Evolutionary conservation across 2,888 invertebrate species (phyloP).

Genomic region (Agrilus biguttatus): DNA sequence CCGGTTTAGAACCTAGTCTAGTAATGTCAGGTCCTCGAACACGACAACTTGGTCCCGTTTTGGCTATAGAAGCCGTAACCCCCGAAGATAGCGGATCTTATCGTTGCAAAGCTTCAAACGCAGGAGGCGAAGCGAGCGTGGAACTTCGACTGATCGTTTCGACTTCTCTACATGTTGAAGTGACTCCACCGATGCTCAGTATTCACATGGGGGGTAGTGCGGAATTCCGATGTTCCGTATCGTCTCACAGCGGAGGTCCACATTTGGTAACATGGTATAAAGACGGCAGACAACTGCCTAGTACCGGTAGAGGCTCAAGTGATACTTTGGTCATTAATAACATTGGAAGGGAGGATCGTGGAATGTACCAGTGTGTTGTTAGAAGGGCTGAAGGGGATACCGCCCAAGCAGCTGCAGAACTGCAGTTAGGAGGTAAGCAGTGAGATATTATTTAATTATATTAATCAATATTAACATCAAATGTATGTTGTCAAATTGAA

Average conservation of each 20-base stretch:
- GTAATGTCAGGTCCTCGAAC: conserved; percentile 49
- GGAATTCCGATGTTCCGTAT: conserved; percentile 49
- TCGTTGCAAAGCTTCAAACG: conserved; percentile 53
- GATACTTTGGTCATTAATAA: conserved; percentile 50
- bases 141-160: conserved; percentile 51
- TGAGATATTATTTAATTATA: no score
- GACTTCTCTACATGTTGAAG: conserved; percentile 51
- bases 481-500: no score
- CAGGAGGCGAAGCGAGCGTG: conserved; percentile 54
- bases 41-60: conserved; percentile 50
- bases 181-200: conserved; percentile 48
- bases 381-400: conserved; percentile 57
- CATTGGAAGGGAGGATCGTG: conserved; percentile 56
- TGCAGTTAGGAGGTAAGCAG: conserved; percentile 52
- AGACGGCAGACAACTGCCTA: conserved; percentile 50
- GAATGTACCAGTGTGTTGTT: conserved; percentile 65
- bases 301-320: conserved; percentile 46
- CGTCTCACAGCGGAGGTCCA: conserved; percentile 37
- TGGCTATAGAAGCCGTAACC: conserved; percentile 57
- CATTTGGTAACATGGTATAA: conserved; percentile 42
- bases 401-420: conserved; percentile 60
- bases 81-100: conserved; percentile 53
- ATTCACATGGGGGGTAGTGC: conserved; percentile 64
- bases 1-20: conserved; percentile 47
- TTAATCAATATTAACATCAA: no score